Percentiles rank a stretch among this genome's conserved stretches.
These are phyloP conservation scores for Danaus melanippus DNA, from an alignment of 1,140 invertebrate genomes.

Conservation along the genomic window DNA sequence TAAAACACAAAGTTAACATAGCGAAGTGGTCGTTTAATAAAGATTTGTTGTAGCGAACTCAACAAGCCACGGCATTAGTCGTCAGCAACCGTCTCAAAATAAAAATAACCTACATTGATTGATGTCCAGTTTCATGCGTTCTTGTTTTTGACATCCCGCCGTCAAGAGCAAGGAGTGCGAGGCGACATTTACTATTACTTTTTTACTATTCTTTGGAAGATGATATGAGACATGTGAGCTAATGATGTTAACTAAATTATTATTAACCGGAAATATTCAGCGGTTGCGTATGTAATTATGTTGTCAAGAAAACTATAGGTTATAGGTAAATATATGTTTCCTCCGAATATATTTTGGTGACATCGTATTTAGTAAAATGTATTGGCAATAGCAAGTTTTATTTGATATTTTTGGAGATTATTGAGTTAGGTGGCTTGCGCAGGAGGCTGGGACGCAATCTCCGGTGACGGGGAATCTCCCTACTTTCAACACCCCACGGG, in stretches of 20 bases:
- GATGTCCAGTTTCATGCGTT: conserved; percentile 55
- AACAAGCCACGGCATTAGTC: conserved; percentile 19
- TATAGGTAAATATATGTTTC: conserved; percentile 5
- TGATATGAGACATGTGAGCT: conserved; percentile 47
- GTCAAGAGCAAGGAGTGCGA: conserved; percentile 56
- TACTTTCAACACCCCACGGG: conserved; percentile 16
- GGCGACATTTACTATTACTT: conserved; percentile 34
- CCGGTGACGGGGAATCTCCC: conserved; percentile 38
- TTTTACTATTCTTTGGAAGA: conserved; percentile 45
- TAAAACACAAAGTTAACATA: no score
- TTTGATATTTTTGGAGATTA: conserved; percentile 60
- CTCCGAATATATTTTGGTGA: conserved; percentile 6
- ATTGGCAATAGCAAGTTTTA: conserved; percentile 46
- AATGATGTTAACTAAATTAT: conserved; percentile 46
- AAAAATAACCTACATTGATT: conserved; percentile 55
- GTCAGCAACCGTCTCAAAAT: conserved; percentile 41
- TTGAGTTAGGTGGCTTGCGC: conserved; percentile 60
- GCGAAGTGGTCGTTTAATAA: no score
- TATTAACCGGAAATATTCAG: conserved; percentile 35
- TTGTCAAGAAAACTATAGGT: conserved; percentile 12
- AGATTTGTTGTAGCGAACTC: conserved; percentile 4
- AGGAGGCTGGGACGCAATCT: conserved; percentile 62
- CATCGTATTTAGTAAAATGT: conserved; percentile 35
- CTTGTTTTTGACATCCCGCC: conserved; percentile 56
- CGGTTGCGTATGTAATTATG: conserved; percentile 22